A percentile compares a stretch with the other conserved stretches of the same genome.
Evolutionary conservation across 2,113 vertebrate genomes (phyloP).

Genomic region (Leptobrachium leishanense): DNA sequence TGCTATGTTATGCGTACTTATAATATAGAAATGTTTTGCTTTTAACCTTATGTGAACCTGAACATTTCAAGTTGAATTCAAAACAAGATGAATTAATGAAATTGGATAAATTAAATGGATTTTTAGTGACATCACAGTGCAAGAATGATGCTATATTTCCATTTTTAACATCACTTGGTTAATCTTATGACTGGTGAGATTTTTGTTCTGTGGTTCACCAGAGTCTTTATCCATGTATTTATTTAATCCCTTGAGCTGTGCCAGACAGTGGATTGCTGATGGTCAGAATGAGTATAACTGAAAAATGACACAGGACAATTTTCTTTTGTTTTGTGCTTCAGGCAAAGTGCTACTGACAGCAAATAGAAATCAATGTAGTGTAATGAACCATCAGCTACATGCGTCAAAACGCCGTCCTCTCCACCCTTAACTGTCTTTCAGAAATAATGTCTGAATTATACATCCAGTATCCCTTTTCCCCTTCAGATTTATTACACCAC

Average conservation of each 20-base stretch:
- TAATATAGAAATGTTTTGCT: too few relatives aligned
- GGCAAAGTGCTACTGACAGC: conserved; percentile 39
- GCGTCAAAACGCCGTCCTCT: conserved; percentile 35
- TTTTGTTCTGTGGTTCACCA: conserved; percentile 3
- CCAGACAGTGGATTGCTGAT: conserved; percentile 18
- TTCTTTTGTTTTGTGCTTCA: conserved; percentile 17
- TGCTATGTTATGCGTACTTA: too few relatives aligned
- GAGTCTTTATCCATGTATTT: not conserved
- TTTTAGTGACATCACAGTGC: not conserved
- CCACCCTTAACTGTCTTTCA: conserved; percentile 29
- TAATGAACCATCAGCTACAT: conserved; percentile 44
- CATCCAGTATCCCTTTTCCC: not conserved
- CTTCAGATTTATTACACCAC: not conserved
- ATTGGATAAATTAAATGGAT: not conserved
- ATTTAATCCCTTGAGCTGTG: conserved; percentile 13
- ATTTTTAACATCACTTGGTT: not conserved
- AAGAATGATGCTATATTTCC: conserved; percentile 8
- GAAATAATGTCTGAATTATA: conserved; percentile 22
- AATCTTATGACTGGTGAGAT: not conserved
- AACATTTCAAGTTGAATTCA: too few relatives aligned
- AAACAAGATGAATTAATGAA: not conserved
- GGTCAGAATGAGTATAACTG: conserved; percentile 12
- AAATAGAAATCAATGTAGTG: conserved; percentile 42
- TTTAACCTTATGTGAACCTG: too few relatives aligned
- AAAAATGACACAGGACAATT: conserved; percentile 28